phyloP scores from a whole-genome alignment of 2,113 vertebrate species.

The Mastomys coucha region DNA sequence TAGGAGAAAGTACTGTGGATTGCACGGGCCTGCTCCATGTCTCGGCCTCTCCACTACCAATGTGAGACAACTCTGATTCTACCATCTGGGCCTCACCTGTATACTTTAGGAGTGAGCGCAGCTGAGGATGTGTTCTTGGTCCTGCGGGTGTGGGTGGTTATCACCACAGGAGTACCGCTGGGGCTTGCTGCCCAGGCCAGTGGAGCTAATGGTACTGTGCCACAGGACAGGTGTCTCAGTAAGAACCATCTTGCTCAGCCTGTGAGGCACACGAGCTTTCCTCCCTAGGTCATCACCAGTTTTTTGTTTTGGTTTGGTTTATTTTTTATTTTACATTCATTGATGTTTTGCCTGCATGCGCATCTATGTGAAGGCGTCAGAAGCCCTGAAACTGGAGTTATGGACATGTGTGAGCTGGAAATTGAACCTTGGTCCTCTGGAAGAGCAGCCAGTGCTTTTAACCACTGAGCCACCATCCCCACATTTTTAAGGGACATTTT shows the following conservation, averaged over 20 bases:
- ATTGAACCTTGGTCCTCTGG: neutral
- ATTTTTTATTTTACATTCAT: neutral
- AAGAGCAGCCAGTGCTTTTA: neutral
- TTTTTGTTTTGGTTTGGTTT: neutral
- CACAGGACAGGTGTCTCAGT: neutral
- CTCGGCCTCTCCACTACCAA: neutral
- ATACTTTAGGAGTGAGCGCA: neutral
- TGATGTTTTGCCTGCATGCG: neutral
- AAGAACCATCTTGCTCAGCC: neutral
- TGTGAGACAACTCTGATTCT: neutral
- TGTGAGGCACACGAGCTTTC: neutral
- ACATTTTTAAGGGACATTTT: neutral
- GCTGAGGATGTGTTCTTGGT: neutral
- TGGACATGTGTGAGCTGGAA: neutral
- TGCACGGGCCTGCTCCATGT: neutral
- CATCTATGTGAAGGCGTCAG: neutral
- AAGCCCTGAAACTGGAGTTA: neutral
- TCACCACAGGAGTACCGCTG: neutral
- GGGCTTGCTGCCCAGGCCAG: constrained; percentile 11
- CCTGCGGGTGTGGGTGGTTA: neutral
- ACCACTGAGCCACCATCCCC: neutral
- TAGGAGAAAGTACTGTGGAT: neutral
- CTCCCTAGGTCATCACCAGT: neutral
- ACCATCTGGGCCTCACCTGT: neutral
- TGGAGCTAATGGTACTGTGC: neutral